Evolutionary conservation across 2,888 invertebrate genomes (phyloP).

Genomic region (Cartodere bifasciata): DNA sequence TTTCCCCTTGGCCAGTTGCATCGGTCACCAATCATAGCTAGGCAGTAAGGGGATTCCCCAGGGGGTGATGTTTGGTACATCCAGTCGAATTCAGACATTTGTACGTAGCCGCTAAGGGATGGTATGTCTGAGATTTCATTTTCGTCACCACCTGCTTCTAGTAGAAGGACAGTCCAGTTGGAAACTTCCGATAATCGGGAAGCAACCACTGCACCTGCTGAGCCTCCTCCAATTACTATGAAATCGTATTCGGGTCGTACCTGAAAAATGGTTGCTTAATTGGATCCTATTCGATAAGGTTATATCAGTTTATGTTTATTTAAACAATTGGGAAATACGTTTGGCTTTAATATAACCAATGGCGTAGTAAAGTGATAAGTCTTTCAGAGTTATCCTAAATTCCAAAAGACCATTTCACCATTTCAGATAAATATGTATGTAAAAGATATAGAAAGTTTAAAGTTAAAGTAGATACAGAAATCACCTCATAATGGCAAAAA

Average conservation of each 20-base stretch:
- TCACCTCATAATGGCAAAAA: too few relatives aligned
- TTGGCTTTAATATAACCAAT: too few relatives aligned
- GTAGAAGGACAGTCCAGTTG: constrained; percentile 69
- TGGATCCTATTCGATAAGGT: too few relatives aligned
- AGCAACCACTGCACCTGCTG: constrained; percentile 81
- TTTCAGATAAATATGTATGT: too few relatives aligned
- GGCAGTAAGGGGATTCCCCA: constrained; percentile 64
- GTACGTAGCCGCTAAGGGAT: constrained; percentile 69
- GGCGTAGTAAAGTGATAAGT: too few relatives aligned
- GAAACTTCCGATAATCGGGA: constrained; percentile 67
- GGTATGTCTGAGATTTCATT: constrained; percentile 82
- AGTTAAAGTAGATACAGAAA: too few relatives aligned
- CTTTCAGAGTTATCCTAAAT: too few relatives aligned
- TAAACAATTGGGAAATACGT: too few relatives aligned
- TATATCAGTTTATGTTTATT: too few relatives aligned
- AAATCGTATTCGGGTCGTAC: constrained; percentile 72
- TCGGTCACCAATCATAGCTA: constrained; percentile 75
- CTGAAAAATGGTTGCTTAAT: constrained; percentile 35
- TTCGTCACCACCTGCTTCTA: constrained; percentile 83
- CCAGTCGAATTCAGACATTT: constrained; percentile 83
- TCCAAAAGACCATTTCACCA: too few relatives aligned
- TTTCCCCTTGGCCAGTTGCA: constrained; percentile 91
- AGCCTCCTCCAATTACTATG: constrained; percentile 76
- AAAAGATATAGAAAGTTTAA: too few relatives aligned
- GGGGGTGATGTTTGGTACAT: constrained; percentile 79